Base-by-base conservation (phyloP, 2,113 vertebrate species). In the Psammodynastes pulverulentus region DNA sequence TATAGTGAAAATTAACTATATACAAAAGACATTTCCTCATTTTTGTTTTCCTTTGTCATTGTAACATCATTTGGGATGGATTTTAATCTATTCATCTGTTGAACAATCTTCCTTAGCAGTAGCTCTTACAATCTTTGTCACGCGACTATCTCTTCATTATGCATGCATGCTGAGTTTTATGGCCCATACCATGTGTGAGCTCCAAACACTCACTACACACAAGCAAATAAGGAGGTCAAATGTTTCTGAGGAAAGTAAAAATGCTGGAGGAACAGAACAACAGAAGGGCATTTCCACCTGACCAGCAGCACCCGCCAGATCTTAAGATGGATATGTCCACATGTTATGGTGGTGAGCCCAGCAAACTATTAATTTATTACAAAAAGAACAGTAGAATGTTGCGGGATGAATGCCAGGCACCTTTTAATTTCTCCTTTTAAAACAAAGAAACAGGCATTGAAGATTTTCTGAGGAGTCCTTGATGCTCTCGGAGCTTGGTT, bases 91-190 rank as follows among this genome's bases (percentile, higher is more conserved):
- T 95, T 96, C 95, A 94, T 95, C 92, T 0, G 0, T 94, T 93
- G 95, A 96, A 95, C 93, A 96, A 94, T 79, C 87, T 91, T 93
- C 92, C 92, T 95, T 95, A 96, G 92, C 89, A 93, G 90, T 89
- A 93, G 15, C 94, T 95, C 92, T 95, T 17, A 19, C 58, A 93
- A 93, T 95, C 95, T 94, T 94, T 97, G 96, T 97, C 96, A 96
- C 95, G 92, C 96, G 94, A 96, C 94, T 91, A 87, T 94, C 93
- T 95, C 95, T 96, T 95, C 94, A 95, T 96, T 96, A 97, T 97
- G 96, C 96, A 96, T 96, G 95, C 96, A 97, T 95, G 95, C 95
- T 96, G 95, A 94, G 94, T 94, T 96, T 96, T 95, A 96, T 95
- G 95, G 92, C 93, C 6, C 48, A 91, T 29, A 39, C 96, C 96